Evolutionary conservation across 2,797 vertebrate genomes (phyloP).

Genomic region (Gymnoscopelus microlampas): DNA sequence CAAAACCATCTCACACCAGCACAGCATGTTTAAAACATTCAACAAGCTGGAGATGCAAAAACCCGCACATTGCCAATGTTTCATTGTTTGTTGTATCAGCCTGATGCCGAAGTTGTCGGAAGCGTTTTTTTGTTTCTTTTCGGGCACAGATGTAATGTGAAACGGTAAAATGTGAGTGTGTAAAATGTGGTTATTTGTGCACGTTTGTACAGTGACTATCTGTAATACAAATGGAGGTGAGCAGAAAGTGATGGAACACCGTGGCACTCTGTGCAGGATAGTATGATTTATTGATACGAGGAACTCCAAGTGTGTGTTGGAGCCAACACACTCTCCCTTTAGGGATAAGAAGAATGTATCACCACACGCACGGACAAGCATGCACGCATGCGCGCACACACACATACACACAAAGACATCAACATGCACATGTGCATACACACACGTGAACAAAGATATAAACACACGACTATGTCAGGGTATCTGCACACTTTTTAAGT

Average conservation of each 20-base stretch:
- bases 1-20: slow-evolving; percentile 27
- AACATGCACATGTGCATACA: background rate
- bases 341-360: background rate
- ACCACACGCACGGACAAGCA: background rate
- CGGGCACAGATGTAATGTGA: background rate
- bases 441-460: background rate
- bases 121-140: background rate
- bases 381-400: background rate
- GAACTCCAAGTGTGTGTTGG: slow-evolving; percentile 14
- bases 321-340: slow-evolving; percentile 14
- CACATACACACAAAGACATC: slow-evolving; percentile 9
- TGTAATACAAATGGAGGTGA: background rate
- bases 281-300: slow-evolving; percentile 4
- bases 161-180: background rate
- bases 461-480: background rate
- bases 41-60: slow-evolving; percentile 34
- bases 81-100: background rate
- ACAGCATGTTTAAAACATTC: slow-evolving; percentile 30
- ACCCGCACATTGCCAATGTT: background rate
- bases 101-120: background rate
- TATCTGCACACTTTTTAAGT: no score
- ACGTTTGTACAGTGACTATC: background rate
- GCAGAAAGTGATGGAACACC: background rate
- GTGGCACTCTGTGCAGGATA: background rate
- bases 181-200: background rate